These are phyloP conservation scores for Palythoa grandiflora DNA, from an alignment of 92 coral and sea anemone genomes.

Conservation along the genomic window DNA sequence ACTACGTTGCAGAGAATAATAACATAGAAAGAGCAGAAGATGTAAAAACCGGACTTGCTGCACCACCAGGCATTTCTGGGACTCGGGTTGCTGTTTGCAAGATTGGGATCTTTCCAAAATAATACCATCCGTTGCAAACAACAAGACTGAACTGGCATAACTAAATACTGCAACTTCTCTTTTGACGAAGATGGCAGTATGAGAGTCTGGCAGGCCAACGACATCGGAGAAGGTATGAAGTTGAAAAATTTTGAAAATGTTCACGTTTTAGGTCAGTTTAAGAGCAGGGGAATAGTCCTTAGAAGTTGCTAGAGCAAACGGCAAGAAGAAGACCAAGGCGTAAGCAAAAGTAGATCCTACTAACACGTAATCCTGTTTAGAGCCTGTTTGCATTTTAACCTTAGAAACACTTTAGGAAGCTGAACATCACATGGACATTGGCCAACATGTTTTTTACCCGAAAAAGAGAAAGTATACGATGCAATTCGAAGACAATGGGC, in stretches of 20 bases:
- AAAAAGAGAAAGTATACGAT: conserved; percentile 44
- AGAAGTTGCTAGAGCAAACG: no score
- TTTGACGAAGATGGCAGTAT: neutral
- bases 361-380: conserved; percentile 33
- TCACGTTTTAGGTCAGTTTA: neutral
- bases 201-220: conserved; percentile 57
- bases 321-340: neutral
- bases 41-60: conserved; percentile 46
- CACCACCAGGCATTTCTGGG: conserved; percentile 40
- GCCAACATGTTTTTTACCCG: conserved; percentile 36
- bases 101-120: conserved; percentile 1
- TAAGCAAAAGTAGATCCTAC: neutral
- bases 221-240: conserved; percentile 39
- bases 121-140: conserved; percentile 39
- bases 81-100: conserved; percentile 48
- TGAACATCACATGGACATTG: conserved; percentile 60
- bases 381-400: conserved; percentile 55
- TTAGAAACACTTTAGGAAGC: conserved; percentile 58
- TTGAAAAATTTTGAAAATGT: neutral
- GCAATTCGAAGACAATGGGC: conserved; percentile 56
- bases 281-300: neutral
- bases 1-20: conserved; percentile 53
- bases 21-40: conserved; percentile 43
- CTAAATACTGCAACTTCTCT: conserved; percentile 47
- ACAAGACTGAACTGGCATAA: conserved; percentile 51